Evolutionary conservation across 1,140 invertebrate genomes (phyloP).

Genomic region (Drosophila athabasca): DNA sequence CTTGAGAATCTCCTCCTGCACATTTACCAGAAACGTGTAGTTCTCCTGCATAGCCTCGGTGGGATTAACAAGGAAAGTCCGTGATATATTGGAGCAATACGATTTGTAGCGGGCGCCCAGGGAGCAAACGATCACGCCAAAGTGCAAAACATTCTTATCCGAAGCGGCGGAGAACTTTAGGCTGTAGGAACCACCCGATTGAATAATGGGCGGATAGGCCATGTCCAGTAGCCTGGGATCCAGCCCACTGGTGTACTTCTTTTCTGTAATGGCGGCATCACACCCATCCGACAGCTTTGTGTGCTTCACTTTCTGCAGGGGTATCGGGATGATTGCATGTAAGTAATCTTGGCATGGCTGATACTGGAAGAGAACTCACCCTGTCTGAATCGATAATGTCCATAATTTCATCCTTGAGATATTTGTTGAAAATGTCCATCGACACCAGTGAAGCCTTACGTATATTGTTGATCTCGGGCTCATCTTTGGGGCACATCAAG

Average conservation of each 20-base stretch:
- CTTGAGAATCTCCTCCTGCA: conserved; percentile 97
- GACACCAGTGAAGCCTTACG: conserved; percentile 97
- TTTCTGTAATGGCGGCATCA: conserved; percentile 94
- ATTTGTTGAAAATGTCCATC: conserved; percentile 97
- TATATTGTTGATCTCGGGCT: conserved; percentile 94
- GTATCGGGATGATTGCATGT: neutral
- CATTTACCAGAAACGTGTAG: conserved; percentile 95
- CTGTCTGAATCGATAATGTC: conserved; percentile 99
- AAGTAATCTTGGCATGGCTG: too few species aligned
- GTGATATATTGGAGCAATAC: conserved; percentile 99
- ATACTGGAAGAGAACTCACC: conserved; percentile 84
- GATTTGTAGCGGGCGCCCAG: conserved; percentile 97
- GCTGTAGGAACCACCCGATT: conserved; percentile 98
- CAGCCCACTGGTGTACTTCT: conserved; percentile 96
- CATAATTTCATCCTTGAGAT: conserved; percentile 98
- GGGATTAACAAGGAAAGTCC: conserved; percentile 99
- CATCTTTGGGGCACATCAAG: conserved; percentile 97
- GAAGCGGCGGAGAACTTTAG: conserved; percentile 98
- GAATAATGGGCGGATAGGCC: conserved; percentile 99
- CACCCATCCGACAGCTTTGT: conserved; percentile 97
- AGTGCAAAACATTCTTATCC: conserved; percentile 97
- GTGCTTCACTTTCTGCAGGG: conserved; percentile 94
- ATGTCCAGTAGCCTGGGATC: conserved; percentile 96
- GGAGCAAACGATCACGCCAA: conserved; percentile 97
- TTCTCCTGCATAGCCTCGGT: conserved; percentile 91